Conservation (phyloP, 2,888 invertebrate species). For the Formica aserva region DNA sequence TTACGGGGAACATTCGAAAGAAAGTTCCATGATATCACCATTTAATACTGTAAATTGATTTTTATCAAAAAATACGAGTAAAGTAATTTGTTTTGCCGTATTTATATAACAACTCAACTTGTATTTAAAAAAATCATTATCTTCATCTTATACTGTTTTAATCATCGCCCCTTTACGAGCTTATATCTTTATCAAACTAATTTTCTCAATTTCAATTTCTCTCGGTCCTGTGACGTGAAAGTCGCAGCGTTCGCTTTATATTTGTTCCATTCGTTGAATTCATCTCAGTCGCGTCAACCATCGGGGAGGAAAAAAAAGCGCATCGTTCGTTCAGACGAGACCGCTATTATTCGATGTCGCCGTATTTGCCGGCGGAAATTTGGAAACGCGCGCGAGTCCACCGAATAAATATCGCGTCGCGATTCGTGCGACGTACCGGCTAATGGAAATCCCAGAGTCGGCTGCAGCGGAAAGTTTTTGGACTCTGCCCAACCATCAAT, state of each 20-base stretch:
- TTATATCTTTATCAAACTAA: constrained; percentile 11
- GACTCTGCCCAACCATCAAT: constrained; percentile 60
- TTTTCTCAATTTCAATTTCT: not conserved
- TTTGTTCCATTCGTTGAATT: not conserved
- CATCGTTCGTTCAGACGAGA: constrained; percentile 39
- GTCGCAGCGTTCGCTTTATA: constrained; percentile 4
- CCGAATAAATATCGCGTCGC: constrained; percentile 74
- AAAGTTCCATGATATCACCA: not conserved
- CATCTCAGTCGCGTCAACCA: not conserved
- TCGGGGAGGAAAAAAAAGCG: constrained; percentile 25
- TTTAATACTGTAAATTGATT: not conserved
- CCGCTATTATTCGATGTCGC: constrained; percentile 65
- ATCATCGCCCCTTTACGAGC: not conserved
- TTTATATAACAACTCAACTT: not conserved
- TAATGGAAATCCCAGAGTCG: constrained; percentile 72
- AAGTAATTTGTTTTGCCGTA: not conserved
- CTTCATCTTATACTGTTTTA: not conserved
- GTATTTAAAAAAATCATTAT: not conserved
- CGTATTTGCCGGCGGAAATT: constrained; percentile 72
- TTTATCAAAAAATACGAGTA: not conserved
- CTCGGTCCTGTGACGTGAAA: not conserved
- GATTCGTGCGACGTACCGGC: constrained; percentile 66
- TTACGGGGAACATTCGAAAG: not conserved
- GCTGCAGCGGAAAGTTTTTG: constrained; percentile 50
- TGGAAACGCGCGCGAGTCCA: constrained; percentile 72